Conservation (phyloP, 1,140 invertebrate species). For the Asbolus verrucosus region DNA sequence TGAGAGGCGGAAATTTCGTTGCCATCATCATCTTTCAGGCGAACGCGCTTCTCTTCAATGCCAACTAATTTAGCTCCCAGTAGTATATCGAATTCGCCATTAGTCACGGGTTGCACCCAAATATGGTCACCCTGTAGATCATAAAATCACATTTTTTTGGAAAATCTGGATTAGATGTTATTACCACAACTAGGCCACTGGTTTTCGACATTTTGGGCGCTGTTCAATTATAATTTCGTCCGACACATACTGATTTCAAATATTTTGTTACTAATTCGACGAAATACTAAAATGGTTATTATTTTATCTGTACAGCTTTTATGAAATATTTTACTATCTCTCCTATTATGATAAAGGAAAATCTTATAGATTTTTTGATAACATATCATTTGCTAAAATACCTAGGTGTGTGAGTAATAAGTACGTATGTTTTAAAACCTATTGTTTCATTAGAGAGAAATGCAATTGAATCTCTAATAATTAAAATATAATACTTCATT, state of each 20-base stretch:
- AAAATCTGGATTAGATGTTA: background rate
- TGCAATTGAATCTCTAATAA: background rate
- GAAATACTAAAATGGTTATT: background rate
- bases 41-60: conserved; percentile 80
- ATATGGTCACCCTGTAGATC: conserved; percentile 82
- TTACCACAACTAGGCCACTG: conserved; percentile 37
- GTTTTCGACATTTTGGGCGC: conserved; percentile 40
- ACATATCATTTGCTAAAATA: too few species aligned
- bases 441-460: background rate
- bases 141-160: background rate
- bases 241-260: conserved; percentile 20
- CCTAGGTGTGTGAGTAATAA: conserved; percentile 8
- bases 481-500: conserved; percentile 12
- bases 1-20: conserved; percentile 71
- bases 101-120: conserved; percentile 82
- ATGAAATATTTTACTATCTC: conserved; percentile 22
- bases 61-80: conserved; percentile 84
- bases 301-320: background rate
- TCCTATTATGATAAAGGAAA: background rate
- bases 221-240: background rate
- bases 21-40: conserved; percentile 84
- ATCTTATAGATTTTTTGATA: conserved; percentile 33
- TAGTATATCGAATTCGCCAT: conserved; percentile 84
- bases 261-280: conserved; percentile 16
- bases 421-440: background rate